Base-by-base conservation (phyloP, 2,888 invertebrate genomes). In the Pyrrhopygopsis socrates region DNA sequence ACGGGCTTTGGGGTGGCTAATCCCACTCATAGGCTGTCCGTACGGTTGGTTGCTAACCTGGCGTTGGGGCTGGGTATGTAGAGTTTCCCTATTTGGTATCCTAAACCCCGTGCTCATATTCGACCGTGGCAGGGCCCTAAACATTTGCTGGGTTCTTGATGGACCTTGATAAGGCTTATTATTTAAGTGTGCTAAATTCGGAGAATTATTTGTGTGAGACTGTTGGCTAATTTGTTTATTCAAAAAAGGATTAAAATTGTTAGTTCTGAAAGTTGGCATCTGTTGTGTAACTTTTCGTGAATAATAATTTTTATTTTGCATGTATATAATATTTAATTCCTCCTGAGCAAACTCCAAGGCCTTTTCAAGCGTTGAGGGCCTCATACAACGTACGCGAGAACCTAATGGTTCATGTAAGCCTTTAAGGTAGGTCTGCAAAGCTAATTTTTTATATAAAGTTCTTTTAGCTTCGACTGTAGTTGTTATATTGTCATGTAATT, bases 1-100 rank as follows among this genome's bases (percentile, higher is more conserved):
- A 60, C 68, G 58, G 9, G 83, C 24, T 1, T 73, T 67, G 27
- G 58, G 67, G 67, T 83, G 78, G 27, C 67, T 74, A 6, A 83
- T 38, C 13, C 83, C 83, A 22, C 83, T 83, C 83, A 83, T 83
- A 15, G 83, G 45, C 45, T 45, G 45, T 45, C 45, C 45, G 18
- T 45, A 18, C 45, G 15, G 6, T 45, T 45, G 45, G 45, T 45
- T 45, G 45, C 45, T 45, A 45, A 45, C 45, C 45, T 45, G 15
- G 45, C n/a, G 67, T 15, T 20, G 67, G 20, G 34, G 67, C 22
- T 68, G 38, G n/a, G 67, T 34, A 13, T n/a, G 38, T 68, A 38
- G 41, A 41, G 22, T 22, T 68, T 68, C 41, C 68, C 68, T 68
- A 71, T 15, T 29, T 41, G 71, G 71, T n/a, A 71, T 71, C 22